Evolutionary conservation across 2,888 invertebrate genomes (phyloP).

Genomic region (Drosophila imparisetae): DNA sequence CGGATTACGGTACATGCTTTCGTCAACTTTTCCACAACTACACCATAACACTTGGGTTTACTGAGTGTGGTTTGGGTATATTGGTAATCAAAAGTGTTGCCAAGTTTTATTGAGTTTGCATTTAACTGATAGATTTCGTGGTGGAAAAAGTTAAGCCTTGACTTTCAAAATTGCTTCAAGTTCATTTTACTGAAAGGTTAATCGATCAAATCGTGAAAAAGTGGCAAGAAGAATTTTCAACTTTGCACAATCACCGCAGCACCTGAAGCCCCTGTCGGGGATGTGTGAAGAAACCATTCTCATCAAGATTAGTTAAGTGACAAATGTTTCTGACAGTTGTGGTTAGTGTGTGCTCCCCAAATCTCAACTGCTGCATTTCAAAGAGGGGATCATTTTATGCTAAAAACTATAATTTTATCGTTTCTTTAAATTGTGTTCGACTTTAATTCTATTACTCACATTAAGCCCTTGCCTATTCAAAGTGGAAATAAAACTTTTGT

Average conservation of each 20-base stretch:
- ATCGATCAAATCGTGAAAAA: background rate
- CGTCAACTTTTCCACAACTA: too few species aligned
- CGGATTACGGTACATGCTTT: background rate
- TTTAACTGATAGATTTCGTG: background rate
- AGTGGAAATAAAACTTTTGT: background rate
- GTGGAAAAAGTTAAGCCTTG: background rate
- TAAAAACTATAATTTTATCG: background rate
- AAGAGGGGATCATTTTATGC: background rate
- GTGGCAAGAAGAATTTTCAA: background rate
- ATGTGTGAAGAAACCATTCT: background rate
- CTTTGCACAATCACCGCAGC: background rate
- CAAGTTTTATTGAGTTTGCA: too few species aligned
- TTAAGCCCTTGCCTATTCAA: background rate
- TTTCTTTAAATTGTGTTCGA: background rate
- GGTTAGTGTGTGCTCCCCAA: background rate
- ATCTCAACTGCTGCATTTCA: background rate
- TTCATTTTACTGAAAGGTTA: too few species aligned
- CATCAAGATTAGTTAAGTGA: background rate
- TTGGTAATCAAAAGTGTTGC: too few species aligned
- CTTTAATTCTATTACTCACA: background rate
- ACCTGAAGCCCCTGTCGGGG: background rate
- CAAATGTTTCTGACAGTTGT: background rate
- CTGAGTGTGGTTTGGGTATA: too few species aligned
- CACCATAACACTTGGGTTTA: too few species aligned
- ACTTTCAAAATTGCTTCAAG: too few species aligned